Conservation (phyloP, 2,113 vertebrate genomes). For the Pogona vitticeps region DNA sequence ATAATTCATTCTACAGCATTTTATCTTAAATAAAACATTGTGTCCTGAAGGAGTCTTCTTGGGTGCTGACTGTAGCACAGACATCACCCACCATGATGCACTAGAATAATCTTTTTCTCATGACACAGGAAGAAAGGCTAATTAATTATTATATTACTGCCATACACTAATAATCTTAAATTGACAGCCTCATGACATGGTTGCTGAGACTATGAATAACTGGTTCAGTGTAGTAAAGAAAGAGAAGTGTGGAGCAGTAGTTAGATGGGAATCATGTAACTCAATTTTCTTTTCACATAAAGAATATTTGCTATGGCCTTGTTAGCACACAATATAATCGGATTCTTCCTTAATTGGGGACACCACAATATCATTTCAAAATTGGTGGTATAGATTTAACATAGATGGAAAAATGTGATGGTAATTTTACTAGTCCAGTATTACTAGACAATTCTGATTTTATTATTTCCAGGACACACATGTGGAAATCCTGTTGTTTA, state of each 20-base stretch:
- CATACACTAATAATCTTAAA: not conserved
- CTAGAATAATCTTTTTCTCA: not conserved
- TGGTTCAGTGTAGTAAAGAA: not conserved
- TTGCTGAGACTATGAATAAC: conserved; percentile 1
- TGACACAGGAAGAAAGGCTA: not conserved
- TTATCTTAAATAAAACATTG: not conserved
- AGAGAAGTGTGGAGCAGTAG: not conserved
- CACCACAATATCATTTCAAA: not conserved
- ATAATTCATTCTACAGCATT: not conserved
- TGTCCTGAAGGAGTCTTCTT: not conserved
- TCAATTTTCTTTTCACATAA: not conserved
- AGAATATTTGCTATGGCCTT: not conserved
- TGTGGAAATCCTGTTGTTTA: too few species aligned
- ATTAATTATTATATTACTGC: conserved; percentile 11
- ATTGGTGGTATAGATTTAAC: not conserved
- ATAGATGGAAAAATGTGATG: not conserved
- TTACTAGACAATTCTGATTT: not conserved
- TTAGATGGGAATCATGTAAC: not conserved
- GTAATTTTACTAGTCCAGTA: not conserved
- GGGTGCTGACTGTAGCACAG: not conserved
- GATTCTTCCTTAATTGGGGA: not conserved
- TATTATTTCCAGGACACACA: too few species aligned
- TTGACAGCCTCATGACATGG: not conserved
- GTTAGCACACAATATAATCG: not conserved
- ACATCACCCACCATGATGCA: not conserved